Conservation (phyloP, 2,797 vertebrate species). For the Neomorphus geoffroyi region DNA sequence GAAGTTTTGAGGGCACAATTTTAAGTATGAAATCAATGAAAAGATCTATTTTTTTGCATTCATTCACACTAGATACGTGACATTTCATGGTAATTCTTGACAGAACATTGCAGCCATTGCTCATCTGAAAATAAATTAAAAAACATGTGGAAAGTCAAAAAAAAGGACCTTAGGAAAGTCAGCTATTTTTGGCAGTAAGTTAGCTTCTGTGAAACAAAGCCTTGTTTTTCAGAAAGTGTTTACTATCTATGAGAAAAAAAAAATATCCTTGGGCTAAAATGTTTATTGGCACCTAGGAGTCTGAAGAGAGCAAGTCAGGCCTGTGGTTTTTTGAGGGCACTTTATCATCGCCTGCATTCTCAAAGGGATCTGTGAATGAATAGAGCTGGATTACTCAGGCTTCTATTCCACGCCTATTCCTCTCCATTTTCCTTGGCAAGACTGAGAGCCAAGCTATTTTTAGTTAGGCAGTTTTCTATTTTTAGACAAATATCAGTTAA, state of each 20-base stretch:
- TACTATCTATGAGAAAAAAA: constrained; percentile 73
- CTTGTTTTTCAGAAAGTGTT: constrained; percentile 82
- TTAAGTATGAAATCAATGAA: constrained; percentile 19
- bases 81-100: constrained; percentile 68
- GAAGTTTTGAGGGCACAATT: constrained; percentile 37
- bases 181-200: constrained; percentile 73
- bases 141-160: constrained; percentile 42
- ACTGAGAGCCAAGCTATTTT: constrained; percentile 91
- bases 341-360: constrained; percentile 83
- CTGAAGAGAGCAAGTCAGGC: constrained; percentile 83
- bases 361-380: constrained; percentile 88
- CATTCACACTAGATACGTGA: constrained; percentile 48
- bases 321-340: constrained; percentile 85
- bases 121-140: constrained; percentile 66
- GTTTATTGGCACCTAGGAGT: constrained; percentile 87
- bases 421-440: constrained; percentile 93
- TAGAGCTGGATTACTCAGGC: constrained; percentile 84
- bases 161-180: constrained; percentile 66
- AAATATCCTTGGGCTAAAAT: constrained; percentile 86
- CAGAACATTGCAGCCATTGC: constrained; percentile 38
- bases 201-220: constrained; percentile 78
- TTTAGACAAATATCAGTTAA: constrained; percentile 93
- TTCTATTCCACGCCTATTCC: constrained; percentile 90
- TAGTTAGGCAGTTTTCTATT: constrained; percentile 91
- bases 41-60: constrained; percentile 36